Conservation (phyloP, 2,888 invertebrate genomes). For the Ophioninae sp. region DNA sequence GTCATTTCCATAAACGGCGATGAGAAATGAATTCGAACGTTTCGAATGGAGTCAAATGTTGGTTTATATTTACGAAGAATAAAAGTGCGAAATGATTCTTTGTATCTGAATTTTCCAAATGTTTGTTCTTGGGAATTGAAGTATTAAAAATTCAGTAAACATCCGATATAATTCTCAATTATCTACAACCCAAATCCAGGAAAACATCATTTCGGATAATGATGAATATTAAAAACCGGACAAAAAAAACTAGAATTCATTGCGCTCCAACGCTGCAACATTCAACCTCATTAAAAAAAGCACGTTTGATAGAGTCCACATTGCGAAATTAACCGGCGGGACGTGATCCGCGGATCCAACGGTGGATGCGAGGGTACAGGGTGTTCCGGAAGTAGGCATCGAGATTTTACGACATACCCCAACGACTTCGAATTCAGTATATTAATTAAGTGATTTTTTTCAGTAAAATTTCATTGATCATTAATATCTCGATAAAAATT, state of each 20-base stretch:
- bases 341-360: slow-evolving; percentile 44
- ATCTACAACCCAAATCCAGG: too few relatives aligned
- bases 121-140: too few relatives aligned
- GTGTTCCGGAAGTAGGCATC: not conserved
- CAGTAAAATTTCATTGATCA: not conserved
- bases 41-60: not conserved
- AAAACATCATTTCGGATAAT: too few relatives aligned
- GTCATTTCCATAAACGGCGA: not conserved
- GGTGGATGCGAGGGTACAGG: slow-evolving; percentile 11
- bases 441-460: too few relatives aligned
- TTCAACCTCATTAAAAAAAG: not conserved
- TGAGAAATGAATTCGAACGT: not conserved
- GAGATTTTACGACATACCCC: not conserved
- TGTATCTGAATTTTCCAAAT: too few relatives aligned
- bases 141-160: too few relatives aligned
- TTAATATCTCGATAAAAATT: not conserved
- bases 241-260: too few relatives aligned
- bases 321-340: slow-evolving; percentile 49
- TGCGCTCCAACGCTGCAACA: too few relatives aligned
- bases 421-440: too few relatives aligned
- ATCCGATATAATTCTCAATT: too few relatives aligned
- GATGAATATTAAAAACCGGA: too few relatives aligned
- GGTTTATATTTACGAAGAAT: not conserved
- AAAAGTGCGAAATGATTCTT: too few relatives aligned
- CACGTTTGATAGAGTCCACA: slow-evolving; percentile 30